phyloP scores from a whole-genome alignment of 2,888 invertebrate species.

The Scaeva pyrastri region DNA sequence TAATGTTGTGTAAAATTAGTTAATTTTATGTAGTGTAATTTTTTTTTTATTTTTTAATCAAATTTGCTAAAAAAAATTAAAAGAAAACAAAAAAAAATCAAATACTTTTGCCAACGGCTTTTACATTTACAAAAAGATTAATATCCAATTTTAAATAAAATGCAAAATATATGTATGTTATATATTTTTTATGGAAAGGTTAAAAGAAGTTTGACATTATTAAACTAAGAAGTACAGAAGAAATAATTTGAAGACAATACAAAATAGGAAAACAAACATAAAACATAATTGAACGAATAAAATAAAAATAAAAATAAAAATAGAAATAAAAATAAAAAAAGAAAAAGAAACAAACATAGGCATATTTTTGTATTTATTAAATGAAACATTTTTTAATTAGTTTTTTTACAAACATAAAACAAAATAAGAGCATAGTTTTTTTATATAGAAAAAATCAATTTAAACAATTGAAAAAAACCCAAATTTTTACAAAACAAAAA shows the following conservation, averaged over 20 bases:
- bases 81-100: slow-evolving; percentile 12
- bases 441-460: slow-evolving; percentile 56
- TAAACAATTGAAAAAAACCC: slow-evolving; percentile 48
- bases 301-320: not conserved
- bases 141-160: slow-evolving; percentile 19
- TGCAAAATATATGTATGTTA: slow-evolving; percentile 28
- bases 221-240: slow-evolving; percentile 63
- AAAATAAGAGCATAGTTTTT: slow-evolving; percentile 66
- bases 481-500: slow-evolving; percentile 33
- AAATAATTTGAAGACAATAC: slow-evolving; percentile 73
- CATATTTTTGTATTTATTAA: slow-evolving; percentile 80
- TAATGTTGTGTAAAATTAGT: slow-evolving; percentile 52
- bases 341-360: slow-evolving; percentile 75
- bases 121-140: slow-evolving; percentile 14
- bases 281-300: slow-evolving; percentile 26
- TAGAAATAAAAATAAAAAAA: slow-evolving; percentile 49
- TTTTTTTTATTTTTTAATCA: slow-evolving; percentile 23
- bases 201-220: slow-evolving; percentile 27
- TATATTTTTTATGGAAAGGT: slow-evolving; percentile 19
- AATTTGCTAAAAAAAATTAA: slow-evolving; percentile 38
- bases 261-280: slow-evolving; percentile 49
- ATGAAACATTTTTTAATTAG: slow-evolving; percentile 80
- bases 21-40: slow-evolving; percentile 33
- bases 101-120: slow-evolving; percentile 44
- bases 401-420: slow-evolving; percentile 77